A percentile compares a stretch with the other conserved stretches of the same genome.
These are phyloP conservation scores for Gastracanthus pulcherrimus DNA, from an alignment of 2,888 invertebrate species.

Conservation along the genomic window DNA sequence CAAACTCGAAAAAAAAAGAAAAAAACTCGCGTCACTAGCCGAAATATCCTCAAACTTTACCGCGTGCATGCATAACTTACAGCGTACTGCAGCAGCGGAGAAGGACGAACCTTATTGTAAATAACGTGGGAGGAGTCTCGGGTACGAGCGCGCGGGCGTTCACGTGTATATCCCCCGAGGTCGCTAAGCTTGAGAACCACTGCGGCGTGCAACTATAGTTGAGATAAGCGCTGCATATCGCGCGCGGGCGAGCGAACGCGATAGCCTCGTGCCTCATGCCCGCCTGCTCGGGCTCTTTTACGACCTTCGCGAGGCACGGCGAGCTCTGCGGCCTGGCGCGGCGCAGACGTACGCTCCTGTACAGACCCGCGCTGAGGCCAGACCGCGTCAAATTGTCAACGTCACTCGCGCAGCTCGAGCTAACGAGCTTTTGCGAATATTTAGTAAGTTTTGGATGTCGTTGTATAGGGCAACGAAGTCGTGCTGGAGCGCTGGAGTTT, in stretches of 20 bases:
- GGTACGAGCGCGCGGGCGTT: too few species aligned
- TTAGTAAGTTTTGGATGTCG: too few species aligned
- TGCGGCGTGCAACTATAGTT: slow-evolving; percentile 74
- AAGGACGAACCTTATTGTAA: slow-evolving; percentile 16
- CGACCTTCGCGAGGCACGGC: slow-evolving; percentile 23
- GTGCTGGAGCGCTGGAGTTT: too few species aligned
- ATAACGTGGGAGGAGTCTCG: slow-evolving; percentile 32
- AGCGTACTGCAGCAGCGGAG: neutral
- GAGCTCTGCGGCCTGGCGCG: neutral
- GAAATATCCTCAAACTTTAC: neutral
- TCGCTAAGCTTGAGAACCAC: slow-evolving; percentile 70
- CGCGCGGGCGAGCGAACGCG: slow-evolving; percentile 7
- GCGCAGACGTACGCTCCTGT: neutral
- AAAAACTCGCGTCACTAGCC: neutral
- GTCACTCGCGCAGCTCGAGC: too few species aligned
- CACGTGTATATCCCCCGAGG: too few species aligned
- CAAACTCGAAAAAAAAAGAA: too few species aligned
- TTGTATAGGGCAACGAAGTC: too few species aligned
- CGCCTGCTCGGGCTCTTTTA: slow-evolving; percentile 36
- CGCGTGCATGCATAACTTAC: neutral
- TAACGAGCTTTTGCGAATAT: too few species aligned
- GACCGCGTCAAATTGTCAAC: too few species aligned
- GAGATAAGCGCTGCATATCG: slow-evolving; percentile 69
- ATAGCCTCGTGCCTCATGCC: slow-evolving; percentile 25
- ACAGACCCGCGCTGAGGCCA: too few species aligned